Evolutionary conservation across 2,113 vertebrate genomes (phyloP).

Genomic region (Willisornis vidua): DNA sequence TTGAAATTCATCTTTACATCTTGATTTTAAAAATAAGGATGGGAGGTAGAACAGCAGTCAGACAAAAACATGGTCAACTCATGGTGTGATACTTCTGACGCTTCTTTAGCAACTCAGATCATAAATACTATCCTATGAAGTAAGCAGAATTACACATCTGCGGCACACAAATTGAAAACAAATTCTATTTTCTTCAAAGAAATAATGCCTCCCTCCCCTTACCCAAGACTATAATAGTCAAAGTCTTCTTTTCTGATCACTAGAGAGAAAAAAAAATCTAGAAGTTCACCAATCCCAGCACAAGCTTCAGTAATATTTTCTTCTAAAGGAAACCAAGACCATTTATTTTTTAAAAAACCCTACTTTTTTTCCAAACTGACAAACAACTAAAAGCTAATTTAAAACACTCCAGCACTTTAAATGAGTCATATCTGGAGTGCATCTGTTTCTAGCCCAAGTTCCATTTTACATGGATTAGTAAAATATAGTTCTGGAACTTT

Average conservation of each 20-base stretch:
- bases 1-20: not conserved
- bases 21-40: not conserved
- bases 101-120: not conserved
- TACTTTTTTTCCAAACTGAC: slow-evolving; percentile 10
- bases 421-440: slow-evolving; percentile 59
- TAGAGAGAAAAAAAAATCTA: not conserved
- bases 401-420: slow-evolving; percentile 36
- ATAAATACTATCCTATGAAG: not conserved
- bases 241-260: not conserved
- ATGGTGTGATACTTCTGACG: not conserved
- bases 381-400: slow-evolving; percentile 59
- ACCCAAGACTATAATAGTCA: not conserved
- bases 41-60: not conserved
- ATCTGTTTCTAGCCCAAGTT: slow-evolving; percentile 50
- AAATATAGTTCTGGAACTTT: slow-evolving; percentile 46
- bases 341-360: not conserved
- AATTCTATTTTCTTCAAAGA: not conserved
- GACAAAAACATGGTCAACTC: not conserved
- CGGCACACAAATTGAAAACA: slow-evolving; percentile 6
- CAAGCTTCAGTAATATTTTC: not conserved
- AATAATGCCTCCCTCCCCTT: not conserved
- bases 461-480: slow-evolving; percentile 41
- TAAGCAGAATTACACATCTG: not conserved
- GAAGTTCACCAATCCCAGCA: not conserved
- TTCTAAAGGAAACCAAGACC: not conserved